Evolutionary conservation across 2,888 invertebrate genomes (phyloP).

Genomic region (Drosophila conformis): DNA sequence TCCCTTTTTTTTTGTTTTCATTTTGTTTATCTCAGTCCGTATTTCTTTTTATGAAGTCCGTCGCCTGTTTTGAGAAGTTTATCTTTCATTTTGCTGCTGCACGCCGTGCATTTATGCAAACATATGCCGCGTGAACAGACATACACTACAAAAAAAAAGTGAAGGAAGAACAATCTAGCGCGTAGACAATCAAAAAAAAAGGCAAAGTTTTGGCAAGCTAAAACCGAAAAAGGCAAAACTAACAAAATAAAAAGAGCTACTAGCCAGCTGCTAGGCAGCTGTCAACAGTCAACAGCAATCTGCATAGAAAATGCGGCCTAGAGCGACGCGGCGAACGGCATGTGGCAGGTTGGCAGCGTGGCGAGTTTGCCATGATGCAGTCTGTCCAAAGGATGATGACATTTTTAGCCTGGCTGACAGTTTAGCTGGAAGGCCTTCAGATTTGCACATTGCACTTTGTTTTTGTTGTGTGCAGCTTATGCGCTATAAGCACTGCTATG

Average conservation of each 20-base stretch:
- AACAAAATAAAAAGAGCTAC: conserved; percentile 32
- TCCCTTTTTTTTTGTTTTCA: background rate
- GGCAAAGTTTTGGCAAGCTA: conserved; percentile 38
- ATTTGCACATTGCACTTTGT: conserved; percentile 21
- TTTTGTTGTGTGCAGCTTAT: conserved; percentile 23
- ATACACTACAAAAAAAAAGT: conserved; percentile 1
- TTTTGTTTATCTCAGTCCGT: conserved; percentile 8
- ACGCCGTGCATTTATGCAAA: conserved; percentile 72
- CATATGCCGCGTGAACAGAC: conserved; percentile 67
- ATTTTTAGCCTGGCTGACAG: conserved; percentile 41
- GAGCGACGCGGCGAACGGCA: conserved; percentile 2
- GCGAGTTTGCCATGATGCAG: conserved; percentile 5
- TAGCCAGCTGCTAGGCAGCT: conserved; percentile 56
- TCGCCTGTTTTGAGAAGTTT: conserved; percentile 66
- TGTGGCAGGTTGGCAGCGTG: conserved; percentile 2
- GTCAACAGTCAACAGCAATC: conserved; percentile 70
- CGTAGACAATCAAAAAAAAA: conserved; percentile 45
- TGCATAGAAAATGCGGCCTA: conserved; percentile 46
- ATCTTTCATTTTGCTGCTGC: conserved; percentile 71
- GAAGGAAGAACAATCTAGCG: conserved; percentile 19
- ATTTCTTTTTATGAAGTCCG: conserved; percentile 10
- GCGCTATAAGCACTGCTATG: conserved; percentile 11
- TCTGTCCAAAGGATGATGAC: conserved; percentile 44
- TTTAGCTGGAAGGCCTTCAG: conserved; percentile 17
- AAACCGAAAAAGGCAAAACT: conserved; percentile 27